A percentile compares a stretch with the other conserved stretches of the same genome.
Conservation (phyloP, 2,888 invertebrate species). For the Dynastes tityus region DNA sequence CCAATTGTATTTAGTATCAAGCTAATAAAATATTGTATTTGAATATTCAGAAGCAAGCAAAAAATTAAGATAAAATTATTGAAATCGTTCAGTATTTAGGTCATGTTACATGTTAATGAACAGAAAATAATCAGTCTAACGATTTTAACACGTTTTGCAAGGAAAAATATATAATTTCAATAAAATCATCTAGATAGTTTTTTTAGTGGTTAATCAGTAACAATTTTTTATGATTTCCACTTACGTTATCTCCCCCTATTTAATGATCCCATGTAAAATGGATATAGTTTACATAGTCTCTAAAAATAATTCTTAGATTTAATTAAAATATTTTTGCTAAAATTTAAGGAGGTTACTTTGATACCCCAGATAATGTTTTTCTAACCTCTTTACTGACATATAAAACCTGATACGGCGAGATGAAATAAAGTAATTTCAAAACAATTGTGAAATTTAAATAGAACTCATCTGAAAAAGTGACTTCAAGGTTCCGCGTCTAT, state of each 20-base stretch:
- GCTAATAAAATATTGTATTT: no score
- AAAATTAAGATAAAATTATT: no score
- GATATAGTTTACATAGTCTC: not conserved
- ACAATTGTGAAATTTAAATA: slow-evolving; percentile 10
- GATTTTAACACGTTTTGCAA: no score
- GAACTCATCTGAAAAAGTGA: not conserved
- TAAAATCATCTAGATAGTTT: no score
- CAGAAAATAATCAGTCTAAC: no score
- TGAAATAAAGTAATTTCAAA: not conserved
- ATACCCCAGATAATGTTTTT: not conserved
- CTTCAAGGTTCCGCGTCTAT: slow-evolving; percentile 3
- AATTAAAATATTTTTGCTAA: slow-evolving; percentile 1
- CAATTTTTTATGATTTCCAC: not conserved
- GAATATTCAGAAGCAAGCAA: no score
- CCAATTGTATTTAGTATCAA: no score
- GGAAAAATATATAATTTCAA: no score
- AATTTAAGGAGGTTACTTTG: not conserved
- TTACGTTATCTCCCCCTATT: no score
- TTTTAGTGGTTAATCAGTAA: no score
- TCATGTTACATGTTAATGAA: no score
- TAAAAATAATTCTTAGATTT: not conserved
- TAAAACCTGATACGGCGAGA: not conserved
- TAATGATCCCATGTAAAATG: not conserved
- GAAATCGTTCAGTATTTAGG: no score
- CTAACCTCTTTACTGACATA: not conserved